Evolutionary conservation across 2,113 vertebrate genomes (phyloP).

Genomic region (Crotalus tigris): DNA sequence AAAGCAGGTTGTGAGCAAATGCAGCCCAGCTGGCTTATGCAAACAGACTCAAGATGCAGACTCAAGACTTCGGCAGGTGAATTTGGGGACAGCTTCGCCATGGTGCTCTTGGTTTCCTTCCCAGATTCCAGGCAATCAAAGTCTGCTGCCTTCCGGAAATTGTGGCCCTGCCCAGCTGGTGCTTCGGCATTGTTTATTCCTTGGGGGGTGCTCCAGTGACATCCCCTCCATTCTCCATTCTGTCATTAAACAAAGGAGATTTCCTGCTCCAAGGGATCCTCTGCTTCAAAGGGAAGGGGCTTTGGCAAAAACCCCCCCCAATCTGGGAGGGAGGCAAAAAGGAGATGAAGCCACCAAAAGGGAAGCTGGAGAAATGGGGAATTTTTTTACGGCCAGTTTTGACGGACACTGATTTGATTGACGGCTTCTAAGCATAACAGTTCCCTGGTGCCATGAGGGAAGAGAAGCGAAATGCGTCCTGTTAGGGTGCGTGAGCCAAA

Average conservation of each 20-base stretch:
- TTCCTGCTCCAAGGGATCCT: neutral
- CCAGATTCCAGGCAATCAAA: neutral
- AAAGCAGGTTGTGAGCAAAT: no score
- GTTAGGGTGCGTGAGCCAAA: neutral
- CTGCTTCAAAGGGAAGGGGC: neutral
- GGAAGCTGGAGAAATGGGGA: neutral
- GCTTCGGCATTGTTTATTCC: neutral
- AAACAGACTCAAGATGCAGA: neutral
- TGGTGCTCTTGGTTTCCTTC: neutral
- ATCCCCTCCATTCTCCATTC: accelerated
- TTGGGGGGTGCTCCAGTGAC: neutral
- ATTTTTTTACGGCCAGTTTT: neutral
- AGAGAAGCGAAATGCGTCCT: neutral
- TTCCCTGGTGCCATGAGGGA: neutral
- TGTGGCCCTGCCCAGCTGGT: neutral
- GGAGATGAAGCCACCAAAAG: neutral
- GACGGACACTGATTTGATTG: neutral
- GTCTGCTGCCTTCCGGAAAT: neutral
- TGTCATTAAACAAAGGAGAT: neutral
- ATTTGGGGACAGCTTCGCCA: neutral
- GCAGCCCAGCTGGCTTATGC: neutral
- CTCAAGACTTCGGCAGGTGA: neutral
- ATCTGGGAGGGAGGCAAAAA: neutral
- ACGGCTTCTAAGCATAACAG: neutral
- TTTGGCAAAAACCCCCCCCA: no score